A percentile compares a stretch with the other conserved stretches of the same genome.
Conservation (phyloP, 1,140 invertebrate genomes). For the Planococcus citri region DNA sequence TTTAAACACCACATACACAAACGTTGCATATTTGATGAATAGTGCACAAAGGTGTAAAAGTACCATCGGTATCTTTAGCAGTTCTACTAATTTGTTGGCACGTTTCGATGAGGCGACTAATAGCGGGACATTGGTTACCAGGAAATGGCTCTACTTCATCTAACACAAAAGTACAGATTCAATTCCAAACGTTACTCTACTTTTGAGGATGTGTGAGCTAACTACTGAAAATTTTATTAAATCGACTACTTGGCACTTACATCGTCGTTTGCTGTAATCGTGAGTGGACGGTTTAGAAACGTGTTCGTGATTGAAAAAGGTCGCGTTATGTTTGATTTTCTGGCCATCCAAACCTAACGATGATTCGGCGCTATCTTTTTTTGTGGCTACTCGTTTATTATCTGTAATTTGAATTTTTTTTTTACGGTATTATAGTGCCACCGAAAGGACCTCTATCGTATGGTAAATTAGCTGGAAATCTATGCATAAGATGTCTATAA, state of each 20-base stretch:
- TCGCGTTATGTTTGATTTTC: constrained; percentile 11
- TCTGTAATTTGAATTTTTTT: constrained; percentile 23
- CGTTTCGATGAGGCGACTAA: not conserved
- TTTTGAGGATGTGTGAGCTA: no score
- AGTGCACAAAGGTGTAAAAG: not conserved
- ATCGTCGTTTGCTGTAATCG: not conserved
- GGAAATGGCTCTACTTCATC: not conserved
- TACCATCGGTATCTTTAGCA: not conserved
- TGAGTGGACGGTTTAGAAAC: not conserved
- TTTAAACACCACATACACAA: not conserved
- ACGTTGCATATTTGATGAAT: not conserved
- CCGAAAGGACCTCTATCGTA: no score
- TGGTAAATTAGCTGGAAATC: no score
- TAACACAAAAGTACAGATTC: no score
- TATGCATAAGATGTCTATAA: no score
- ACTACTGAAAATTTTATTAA: not conserved
- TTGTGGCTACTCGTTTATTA: constrained; percentile 31
- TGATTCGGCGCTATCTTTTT: constrained; percentile 38
- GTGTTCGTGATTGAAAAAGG: not conserved
- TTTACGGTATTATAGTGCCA: no score
- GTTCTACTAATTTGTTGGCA: not conserved
- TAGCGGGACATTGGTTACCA: not conserved
- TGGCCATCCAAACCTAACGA: not conserved
- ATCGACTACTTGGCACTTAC: not conserved
- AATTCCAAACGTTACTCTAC: no score